Evolutionary conservation across 2,113 vertebrate genomes (phyloP).

Genomic region (Heliornis fulica): DNA sequence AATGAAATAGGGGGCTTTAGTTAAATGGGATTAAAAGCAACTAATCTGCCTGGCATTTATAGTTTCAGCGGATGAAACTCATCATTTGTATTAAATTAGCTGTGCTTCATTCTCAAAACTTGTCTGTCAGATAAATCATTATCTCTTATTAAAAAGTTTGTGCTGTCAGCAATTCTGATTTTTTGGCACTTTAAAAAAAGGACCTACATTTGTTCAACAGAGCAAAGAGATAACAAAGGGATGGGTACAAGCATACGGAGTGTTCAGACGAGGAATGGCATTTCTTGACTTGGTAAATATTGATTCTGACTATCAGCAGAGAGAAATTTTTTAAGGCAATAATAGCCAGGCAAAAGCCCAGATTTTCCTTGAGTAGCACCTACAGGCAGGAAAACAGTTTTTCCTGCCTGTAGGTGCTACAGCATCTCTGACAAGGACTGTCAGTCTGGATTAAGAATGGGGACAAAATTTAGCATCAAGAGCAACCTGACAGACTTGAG

Average conservation of each 20-base stretch:
- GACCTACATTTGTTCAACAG: background rate
- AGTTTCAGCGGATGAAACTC: background rate
- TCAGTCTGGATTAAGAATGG: background rate
- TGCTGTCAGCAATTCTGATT: background rate
- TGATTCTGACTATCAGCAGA: conserved; percentile 14
- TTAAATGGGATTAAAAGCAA: conserved; percentile 48
- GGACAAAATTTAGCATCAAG: background rate
- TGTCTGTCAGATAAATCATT: background rate
- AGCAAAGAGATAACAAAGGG: conserved; percentile 17
- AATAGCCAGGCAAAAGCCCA: background rate
- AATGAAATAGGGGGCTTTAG: conserved; percentile 24
- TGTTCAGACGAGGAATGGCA: conserved; percentile 4
- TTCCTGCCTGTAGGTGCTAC: background rate
- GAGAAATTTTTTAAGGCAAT: conserved; percentile 5
- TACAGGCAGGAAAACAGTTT: background rate
- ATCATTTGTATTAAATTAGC: background rate
- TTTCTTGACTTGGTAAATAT: conserved; percentile 50
- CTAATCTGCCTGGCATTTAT: background rate
- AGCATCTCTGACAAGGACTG: background rate
- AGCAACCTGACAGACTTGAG: background rate
- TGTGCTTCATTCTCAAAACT: background rate
- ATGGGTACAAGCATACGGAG: background rate
- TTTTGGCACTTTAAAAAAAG: background rate
- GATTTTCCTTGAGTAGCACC: background rate
- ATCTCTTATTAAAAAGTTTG: background rate